A percentile compares a stretch with the other conserved stretches of the same genome.
Conservation (phyloP, 1,140 invertebrate species). For the Rhagoletis zephyria region DNA sequence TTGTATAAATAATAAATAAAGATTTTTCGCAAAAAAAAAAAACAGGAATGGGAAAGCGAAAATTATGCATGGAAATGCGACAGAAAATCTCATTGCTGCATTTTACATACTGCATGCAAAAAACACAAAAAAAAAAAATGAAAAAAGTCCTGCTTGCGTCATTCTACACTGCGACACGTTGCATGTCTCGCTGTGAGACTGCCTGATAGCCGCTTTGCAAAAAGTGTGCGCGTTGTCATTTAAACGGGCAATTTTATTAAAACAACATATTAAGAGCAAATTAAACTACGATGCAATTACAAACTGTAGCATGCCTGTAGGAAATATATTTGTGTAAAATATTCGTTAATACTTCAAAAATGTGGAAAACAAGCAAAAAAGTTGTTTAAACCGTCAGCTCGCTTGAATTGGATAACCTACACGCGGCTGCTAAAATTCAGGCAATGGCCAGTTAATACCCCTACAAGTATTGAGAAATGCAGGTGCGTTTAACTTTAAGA, state of each 20-base stretch:
- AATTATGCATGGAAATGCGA: conserved; percentile 9
- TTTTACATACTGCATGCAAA: neutral
- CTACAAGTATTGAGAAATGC: too few species aligned
- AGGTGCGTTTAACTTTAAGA: too few species aligned
- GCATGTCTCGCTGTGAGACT: neutral
- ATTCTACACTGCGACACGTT: conserved; percentile 5
- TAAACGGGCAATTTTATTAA: conserved; percentile 42
- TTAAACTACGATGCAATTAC: conserved; percentile 1
- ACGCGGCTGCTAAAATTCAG: too few species aligned
- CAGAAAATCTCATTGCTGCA: neutral
- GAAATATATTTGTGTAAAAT: neutral
- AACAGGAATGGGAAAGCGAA: neutral
- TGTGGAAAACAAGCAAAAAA: too few species aligned
- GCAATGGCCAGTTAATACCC: too few species aligned
- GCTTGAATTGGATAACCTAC: too few species aligned
- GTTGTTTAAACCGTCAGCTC: too few species aligned
- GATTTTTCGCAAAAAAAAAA: neutral
- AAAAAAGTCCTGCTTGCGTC: neutral
- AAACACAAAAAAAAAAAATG: neutral
- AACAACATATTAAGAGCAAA: neutral
- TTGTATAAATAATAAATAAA: neutral
- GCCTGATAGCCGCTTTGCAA: neutral
- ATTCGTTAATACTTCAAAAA: too few species aligned
- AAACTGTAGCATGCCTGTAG: neutral
- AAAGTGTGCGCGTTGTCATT: conserved; percentile 6